These are phyloP conservation scores for Morelia viridis DNA, from an alignment of 2,797 vertebrate genomes.

Conservation along the genomic window DNA sequence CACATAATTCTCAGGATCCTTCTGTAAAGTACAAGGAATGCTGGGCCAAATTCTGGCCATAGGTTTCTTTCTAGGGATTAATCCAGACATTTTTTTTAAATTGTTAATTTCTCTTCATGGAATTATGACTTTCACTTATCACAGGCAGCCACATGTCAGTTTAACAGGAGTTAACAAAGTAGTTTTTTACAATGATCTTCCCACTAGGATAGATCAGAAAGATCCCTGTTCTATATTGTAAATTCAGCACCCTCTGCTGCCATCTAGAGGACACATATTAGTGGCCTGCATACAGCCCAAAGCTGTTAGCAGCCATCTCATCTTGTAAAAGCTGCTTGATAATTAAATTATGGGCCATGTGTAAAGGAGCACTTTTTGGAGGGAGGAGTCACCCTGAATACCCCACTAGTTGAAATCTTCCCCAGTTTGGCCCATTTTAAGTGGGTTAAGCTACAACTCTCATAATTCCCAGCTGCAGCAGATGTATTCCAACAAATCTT, in stretches of 20 bases:
- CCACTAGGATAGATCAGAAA: background rate
- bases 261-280: background rate
- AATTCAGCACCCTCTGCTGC: constrained; percentile 16
- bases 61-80: background rate
- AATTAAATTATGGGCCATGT: background rate
- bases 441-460: background rate
- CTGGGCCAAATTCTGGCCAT: background rate
- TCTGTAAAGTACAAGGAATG: background rate
- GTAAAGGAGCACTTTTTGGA: background rate
- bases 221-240: background rate
- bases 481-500: background rate
- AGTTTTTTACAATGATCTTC: background rate
- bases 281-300: background rate
- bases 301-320: background rate
- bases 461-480: background rate
- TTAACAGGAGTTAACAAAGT: background rate
- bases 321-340: background rate
- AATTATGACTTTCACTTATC: background rate
- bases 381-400: background rate
- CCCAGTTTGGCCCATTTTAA: background rate
- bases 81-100: background rate
- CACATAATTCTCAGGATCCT: background rate
- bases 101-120: background rate
- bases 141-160: background rate
- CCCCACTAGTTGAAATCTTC: background rate